These are phyloP conservation scores for Brachionus koreanus DNA, from an alignment of 1,140 invertebrate genomes.

Conservation along the genomic window DNA sequence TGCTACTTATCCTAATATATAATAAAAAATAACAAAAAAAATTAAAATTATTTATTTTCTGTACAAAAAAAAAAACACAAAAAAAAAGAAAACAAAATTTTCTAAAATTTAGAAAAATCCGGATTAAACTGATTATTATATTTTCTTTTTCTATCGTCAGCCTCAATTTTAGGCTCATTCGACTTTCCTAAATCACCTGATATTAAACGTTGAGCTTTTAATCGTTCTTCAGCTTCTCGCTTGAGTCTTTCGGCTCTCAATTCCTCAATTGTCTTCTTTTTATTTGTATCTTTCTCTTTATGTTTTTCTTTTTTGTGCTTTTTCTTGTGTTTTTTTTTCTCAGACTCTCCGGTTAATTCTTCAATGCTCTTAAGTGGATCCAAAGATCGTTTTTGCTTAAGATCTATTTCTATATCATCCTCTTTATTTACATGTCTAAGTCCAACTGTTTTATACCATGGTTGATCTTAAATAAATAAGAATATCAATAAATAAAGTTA, in stretches of 20 bases:
- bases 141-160: constrained; percentile 64
- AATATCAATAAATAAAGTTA: not conserved
- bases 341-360: constrained; percentile 58
- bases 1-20: too few species aligned
- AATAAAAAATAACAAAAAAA: too few species aligned
- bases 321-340: constrained; percentile 48
- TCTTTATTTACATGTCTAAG: not conserved
- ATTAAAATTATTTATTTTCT: too few species aligned
- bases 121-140: constrained; percentile 73
- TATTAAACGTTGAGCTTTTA: constrained; percentile 33
- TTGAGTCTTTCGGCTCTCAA: constrained; percentile 67
- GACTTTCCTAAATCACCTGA: constrained; percentile 47
- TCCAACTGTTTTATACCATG: constrained; percentile 1
- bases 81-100: not conserved
- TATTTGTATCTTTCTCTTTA: constrained; percentile 40
- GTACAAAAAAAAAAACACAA: not conserved
- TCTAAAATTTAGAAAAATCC: constrained; percentile 29
- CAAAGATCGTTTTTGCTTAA: constrained; percentile 45
- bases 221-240: constrained; percentile 45
- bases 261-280: constrained; percentile 64
- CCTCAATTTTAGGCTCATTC: constrained; percentile 47
- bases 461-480: not conserved
- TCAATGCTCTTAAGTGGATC: constrained; percentile 74
- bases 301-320: constrained; percentile 51
- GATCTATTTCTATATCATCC: constrained; percentile 45